Conservation (phyloP, 2,888 invertebrate species). For the Lasioglossum calceatum region DNA sequence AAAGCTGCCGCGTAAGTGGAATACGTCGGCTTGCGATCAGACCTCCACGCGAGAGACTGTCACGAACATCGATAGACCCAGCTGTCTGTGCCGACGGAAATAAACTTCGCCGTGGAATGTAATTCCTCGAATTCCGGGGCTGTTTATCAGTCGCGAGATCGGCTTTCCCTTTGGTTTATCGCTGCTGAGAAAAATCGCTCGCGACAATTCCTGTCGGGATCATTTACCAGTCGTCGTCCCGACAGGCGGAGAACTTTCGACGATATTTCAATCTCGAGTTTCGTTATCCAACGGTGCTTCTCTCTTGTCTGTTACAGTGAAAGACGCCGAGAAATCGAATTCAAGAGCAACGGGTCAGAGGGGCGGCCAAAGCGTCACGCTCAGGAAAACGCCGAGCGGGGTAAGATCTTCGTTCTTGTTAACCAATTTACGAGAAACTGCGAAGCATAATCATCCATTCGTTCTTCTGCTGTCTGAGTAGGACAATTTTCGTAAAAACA, state of each 20-base stretch:
- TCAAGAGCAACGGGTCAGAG: constrained; percentile 80
- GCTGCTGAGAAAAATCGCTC: neutral
- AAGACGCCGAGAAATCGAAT: constrained; percentile 80
- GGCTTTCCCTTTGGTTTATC: neutral
- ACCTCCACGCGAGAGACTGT: constrained; percentile 25
- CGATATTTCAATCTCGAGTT: neutral
- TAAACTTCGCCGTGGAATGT: constrained; percentile 16
- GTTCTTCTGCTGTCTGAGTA: neutral
- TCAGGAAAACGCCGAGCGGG: constrained; percentile 81
- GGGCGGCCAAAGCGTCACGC: constrained; percentile 79
- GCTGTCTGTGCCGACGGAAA: constrained; percentile 30
- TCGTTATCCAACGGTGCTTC: neutral
- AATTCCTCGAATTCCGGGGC: constrained; percentile 16
- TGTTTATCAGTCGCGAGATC: constrained; percentile 26
- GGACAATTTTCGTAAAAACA: too few relatives aligned
- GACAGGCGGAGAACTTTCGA: neutral
- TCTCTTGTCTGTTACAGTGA: constrained; percentile 76
- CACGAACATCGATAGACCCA: constrained; percentile 43
- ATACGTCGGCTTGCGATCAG: constrained; percentile 13
- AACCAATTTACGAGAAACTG: neutral
- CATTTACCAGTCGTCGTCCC: neutral
- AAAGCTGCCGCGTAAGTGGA: constrained; percentile 14
- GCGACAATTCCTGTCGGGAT: neutral
- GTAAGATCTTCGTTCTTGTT: constrained; percentile 74
- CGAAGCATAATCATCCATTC: neutral